A percentile compares a stretch with the other conserved stretches of the same genome.
These are phyloP conservation scores for Lottia gigantea DNA, from an alignment of 2,888 invertebrate species.

Conservation along the genomic window DNA sequence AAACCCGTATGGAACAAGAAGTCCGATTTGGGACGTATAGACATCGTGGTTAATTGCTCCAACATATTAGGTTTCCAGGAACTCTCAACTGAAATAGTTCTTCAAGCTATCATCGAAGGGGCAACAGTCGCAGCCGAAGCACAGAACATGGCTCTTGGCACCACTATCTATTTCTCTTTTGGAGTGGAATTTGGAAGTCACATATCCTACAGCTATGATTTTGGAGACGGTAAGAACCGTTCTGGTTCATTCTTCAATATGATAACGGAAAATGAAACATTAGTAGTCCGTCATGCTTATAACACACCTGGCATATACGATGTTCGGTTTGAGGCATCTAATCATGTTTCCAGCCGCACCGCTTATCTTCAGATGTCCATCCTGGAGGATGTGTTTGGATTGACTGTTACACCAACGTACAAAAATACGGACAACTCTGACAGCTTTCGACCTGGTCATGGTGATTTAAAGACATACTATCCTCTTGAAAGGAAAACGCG, in stretches of 20 bases:
- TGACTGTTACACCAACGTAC: constrained; percentile 34
- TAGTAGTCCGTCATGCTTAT: constrained; percentile 31
- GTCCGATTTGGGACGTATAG: constrained; percentile 30
- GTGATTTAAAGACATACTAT: constrained; percentile 30
- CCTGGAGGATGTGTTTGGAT: constrained; percentile 39
- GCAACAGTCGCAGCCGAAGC: constrained; percentile 26
- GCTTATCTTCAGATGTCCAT: constrained; percentile 29
- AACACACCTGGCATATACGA: constrained; percentile 34
- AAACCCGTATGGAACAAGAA: constrained; percentile 15
- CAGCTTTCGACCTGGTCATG: constrained; percentile 40
- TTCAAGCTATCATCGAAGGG: constrained; percentile 35
- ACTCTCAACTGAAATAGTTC: constrained; percentile 30
- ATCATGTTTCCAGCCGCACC: constrained; percentile 31
- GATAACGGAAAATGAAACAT: constrained; percentile 22
- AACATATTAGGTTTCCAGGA: constrained; percentile 36
- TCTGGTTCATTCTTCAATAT: constrained; percentile 23
- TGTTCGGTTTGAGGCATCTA: constrained; percentile 31
- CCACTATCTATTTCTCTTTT: constrained; percentile 29
- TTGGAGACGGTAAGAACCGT: constrained; percentile 31
- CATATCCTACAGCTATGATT: constrained; percentile 32
- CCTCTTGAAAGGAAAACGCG: constrained; percentile 41
- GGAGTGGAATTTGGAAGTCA: constrained; percentile 34
- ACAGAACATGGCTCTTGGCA: constrained; percentile 30
- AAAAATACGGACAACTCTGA: constrained; percentile 35
- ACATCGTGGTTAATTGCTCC: constrained; percentile 37